Evolutionary conservation across 2,113 vertebrate species (phyloP).

Genomic region (Forbesichthys agassizii): DNA sequence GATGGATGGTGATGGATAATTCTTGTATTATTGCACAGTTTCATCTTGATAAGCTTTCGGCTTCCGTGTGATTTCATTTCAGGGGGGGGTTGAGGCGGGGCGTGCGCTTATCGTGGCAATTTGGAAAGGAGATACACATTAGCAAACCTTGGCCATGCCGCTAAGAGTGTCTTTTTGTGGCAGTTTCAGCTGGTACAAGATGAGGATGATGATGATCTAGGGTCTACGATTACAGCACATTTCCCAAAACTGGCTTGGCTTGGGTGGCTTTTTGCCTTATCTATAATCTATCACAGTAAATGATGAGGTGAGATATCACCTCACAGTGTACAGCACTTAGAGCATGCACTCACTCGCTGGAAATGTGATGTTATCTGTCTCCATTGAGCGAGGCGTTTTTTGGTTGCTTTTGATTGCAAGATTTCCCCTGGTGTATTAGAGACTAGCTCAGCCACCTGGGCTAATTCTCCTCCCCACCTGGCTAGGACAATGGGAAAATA

Average conservation of each 20-base stretch:
- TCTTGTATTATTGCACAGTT: slow-evolving; percentile 69
- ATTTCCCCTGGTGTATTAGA: slow-evolving; percentile 29
- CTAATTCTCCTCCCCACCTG: slow-evolving; percentile 48
- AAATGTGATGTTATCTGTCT: slow-evolving; percentile 48
- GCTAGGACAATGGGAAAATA: slow-evolving; percentile 30
- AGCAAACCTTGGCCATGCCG: slow-evolving; percentile 49
- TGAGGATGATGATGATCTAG: slow-evolving; percentile 15
- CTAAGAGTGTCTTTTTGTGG: slow-evolving; percentile 53
- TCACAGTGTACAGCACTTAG: slow-evolving; percentile 36
- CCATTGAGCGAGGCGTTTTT: slow-evolving; percentile 4
- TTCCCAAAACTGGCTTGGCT: slow-evolving; percentile 47
- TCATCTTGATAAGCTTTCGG: slow-evolving; percentile 79
- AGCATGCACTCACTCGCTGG: slow-evolving; percentile 15
- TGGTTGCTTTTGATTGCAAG: slow-evolving; percentile 31
- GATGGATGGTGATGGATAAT: slow-evolving; percentile 79
- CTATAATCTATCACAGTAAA: slow-evolving; percentile 33
- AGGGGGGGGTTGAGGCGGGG: slow-evolving; percentile 19
- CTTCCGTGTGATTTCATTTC: slow-evolving; percentile 76
- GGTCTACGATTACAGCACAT: slow-evolving; percentile 56
- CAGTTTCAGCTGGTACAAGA: slow-evolving; percentile 40
- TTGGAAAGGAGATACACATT: slow-evolving; percentile 75
- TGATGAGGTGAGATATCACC: slow-evolving; percentile 29
- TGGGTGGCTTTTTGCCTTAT: slow-evolving; percentile 34
- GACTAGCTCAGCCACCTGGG: slow-evolving; percentile 43
- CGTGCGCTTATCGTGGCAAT: slow-evolving; percentile 69